These are phyloP conservation scores for Folsomia candida DNA, from an alignment of 2,888 invertebrate species.

Conservation along the genomic window DNA sequence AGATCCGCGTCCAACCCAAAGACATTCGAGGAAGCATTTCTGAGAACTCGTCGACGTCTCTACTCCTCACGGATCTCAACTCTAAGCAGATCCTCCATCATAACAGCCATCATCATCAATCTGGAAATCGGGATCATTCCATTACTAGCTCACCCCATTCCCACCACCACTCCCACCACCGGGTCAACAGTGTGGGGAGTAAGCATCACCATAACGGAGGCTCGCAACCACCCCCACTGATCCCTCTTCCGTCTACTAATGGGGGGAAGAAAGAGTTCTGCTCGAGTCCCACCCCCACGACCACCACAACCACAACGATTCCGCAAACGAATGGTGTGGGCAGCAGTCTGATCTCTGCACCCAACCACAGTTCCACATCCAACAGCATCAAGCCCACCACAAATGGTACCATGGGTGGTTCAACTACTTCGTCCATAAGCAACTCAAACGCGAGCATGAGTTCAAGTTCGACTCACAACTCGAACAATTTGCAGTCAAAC, in stretches of 20 bases:
- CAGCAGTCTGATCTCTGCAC: constrained; percentile 21
- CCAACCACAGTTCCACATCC: constrained; percentile 11
- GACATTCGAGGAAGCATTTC: constrained; percentile 51
- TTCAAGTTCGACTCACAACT: constrained; percentile 21
- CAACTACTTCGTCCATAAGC: constrained; percentile 22
- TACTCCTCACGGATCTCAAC: constrained; percentile 46
- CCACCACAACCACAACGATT: too few species aligned
- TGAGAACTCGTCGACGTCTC: constrained; percentile 50
- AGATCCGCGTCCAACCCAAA: constrained; percentile 44
- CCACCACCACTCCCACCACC: constrained; percentile 2
- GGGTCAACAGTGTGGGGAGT: constrained; percentile 26
- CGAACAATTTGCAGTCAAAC: constrained; percentile 27
- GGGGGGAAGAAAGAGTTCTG: background rate
- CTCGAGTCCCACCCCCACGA: background rate
- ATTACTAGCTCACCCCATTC: background rate
- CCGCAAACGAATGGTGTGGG: constrained; percentile 10
- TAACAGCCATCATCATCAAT: constrained; percentile 15
- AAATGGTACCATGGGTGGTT: constrained; percentile 37
- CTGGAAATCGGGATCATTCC: background rate
- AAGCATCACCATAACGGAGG: constrained; percentile 37
- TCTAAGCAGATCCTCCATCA: constrained; percentile 32
- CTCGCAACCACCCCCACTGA: constrained; percentile 7
- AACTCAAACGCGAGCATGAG: constrained; percentile 14
- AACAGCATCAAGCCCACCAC: constrained; percentile 39
- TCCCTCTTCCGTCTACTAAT: constrained; percentile 4